A percentile compares a stretch with the other conserved stretches of the same genome.
Conservation (phyloP, 2,113 vertebrate species). For the Eptesicus fuscus region DNA sequence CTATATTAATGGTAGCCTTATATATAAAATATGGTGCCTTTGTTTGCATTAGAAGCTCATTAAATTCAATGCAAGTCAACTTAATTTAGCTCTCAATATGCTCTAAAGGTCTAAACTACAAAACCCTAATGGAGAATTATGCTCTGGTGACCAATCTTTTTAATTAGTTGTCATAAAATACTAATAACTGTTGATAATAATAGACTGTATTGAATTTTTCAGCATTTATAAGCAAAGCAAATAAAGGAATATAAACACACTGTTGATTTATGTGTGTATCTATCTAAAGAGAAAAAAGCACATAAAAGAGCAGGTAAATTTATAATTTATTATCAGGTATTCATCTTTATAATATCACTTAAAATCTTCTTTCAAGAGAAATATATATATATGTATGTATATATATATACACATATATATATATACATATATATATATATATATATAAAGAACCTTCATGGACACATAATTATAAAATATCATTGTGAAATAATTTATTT, state of each 20-base stretch:
- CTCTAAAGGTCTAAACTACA: neutral
- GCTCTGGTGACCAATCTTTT: neutral
- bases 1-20: neutral
- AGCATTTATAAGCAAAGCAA: slow-evolving; percentile 16
- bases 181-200: neutral
- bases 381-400: neutral
- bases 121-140: slow-evolving; percentile 25
- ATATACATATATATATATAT: neutral
- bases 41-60: neutral
- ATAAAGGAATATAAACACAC: slow-evolving; percentile 20
- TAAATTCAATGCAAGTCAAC: slow-evolving; percentile 19
- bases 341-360: neutral
- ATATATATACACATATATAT: neutral
- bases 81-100: neutral
- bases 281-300: slow-evolving; percentile 10
- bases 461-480: neutral
- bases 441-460: neutral
- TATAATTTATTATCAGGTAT: neutral
- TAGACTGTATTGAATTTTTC: neutral
- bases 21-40: neutral
- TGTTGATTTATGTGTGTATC: neutral
- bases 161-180: slow-evolving; percentile 40
- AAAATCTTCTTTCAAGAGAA: slow-evolving; percentile 21
- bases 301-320: neutral
- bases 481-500: neutral